Conservation (phyloP, 2,797 vertebrate genomes). For the Microchirus variegatus region DNA sequence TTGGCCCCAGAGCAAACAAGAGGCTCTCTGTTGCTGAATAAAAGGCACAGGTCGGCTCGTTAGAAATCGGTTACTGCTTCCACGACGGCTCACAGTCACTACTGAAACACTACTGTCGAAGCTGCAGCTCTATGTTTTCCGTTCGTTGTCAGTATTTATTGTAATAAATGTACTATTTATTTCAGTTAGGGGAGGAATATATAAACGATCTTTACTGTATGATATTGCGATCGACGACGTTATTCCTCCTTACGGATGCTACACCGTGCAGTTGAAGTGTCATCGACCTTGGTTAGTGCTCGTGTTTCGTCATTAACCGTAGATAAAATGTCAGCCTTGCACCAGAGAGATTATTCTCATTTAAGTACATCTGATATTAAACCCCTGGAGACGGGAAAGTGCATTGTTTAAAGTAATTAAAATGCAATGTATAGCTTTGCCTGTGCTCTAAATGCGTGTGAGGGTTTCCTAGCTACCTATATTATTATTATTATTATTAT, state of each 20-base stretch:
- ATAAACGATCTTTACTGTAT: slow-evolving; percentile 17
- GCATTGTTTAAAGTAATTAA: background rate
- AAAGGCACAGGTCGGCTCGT: slow-evolving; percentile 11
- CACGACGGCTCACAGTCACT: background rate
- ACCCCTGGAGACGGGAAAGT: background rate
- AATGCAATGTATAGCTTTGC: slow-evolving; percentile 9
- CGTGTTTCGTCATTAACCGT: slow-evolving; percentile 2
- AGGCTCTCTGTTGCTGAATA: slow-evolving; percentile 2
- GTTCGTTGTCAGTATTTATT: slow-evolving; percentile 47
- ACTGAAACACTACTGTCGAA: slow-evolving; percentile 20
- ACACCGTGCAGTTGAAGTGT: slow-evolving; percentile 12
- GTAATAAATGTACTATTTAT: slow-evolving; percentile 41
- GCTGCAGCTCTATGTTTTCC: slow-evolving; percentile 2
- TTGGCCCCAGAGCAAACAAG: slow-evolving; percentile 16
- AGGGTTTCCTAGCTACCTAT: slow-evolving; percentile 5
- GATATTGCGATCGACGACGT: slow-evolving; percentile 10
- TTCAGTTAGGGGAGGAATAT: slow-evolving; percentile 7
- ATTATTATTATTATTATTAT: slow-evolving; percentile 4
- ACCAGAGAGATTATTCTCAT: background rate
- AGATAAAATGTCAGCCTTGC: background rate
- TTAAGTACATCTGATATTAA: background rate
- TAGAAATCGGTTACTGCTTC: slow-evolving; percentile 9
- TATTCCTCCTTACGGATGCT: slow-evolving; percentile 15
- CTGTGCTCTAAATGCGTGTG: slow-evolving; percentile 1
- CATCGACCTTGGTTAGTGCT: background rate